phyloP scores from a whole-genome alignment of 2,888 invertebrate species.

The Alviniconcha strummeri region DNA sequence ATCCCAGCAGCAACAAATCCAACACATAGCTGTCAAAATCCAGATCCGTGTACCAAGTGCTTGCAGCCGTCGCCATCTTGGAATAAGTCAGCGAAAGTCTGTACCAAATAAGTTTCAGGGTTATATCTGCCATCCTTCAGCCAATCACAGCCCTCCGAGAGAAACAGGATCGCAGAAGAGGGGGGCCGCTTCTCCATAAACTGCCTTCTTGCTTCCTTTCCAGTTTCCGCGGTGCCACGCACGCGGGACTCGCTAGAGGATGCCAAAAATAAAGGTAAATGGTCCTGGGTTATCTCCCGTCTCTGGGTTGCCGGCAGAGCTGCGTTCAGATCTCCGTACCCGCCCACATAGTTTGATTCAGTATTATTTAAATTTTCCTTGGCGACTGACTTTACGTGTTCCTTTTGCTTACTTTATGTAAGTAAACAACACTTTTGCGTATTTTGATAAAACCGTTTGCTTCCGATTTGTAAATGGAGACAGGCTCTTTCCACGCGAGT shows the following conservation, averaged over 20 bases:
- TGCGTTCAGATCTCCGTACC: constrained; percentile 5
- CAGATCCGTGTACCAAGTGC: constrained; percentile 64
- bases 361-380: too few relatives aligned
- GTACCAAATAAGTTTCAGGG: constrained; percentile 70
- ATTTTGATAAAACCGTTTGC: too few relatives aligned
- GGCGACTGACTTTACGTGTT: too few relatives aligned
- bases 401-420: too few relatives aligned
- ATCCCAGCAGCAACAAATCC: constrained; percentile 69
- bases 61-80: constrained; percentile 68
- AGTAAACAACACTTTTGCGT: too few relatives aligned
- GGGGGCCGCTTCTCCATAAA: constrained; percentile 63
- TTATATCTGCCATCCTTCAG: constrained; percentile 71
- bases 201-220: constrained; percentile 47
- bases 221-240: constrained; percentile 17
- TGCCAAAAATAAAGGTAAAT: not conserved
- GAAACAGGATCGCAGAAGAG: constrained; percentile 55
- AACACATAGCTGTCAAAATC: constrained; percentile 69
- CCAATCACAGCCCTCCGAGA: constrained; percentile 60
- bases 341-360: too few relatives aligned
- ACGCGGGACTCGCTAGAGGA: constrained; percentile 10
- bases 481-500: not conserved
- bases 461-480: too few relatives aligned
- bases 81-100: constrained; percentile 67
- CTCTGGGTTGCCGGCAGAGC: not conserved
- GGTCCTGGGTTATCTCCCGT: constrained; percentile 27